phyloP scores from a whole-genome alignment of 2,113 vertebrate genomes.

The Falco punctatus region DNA sequence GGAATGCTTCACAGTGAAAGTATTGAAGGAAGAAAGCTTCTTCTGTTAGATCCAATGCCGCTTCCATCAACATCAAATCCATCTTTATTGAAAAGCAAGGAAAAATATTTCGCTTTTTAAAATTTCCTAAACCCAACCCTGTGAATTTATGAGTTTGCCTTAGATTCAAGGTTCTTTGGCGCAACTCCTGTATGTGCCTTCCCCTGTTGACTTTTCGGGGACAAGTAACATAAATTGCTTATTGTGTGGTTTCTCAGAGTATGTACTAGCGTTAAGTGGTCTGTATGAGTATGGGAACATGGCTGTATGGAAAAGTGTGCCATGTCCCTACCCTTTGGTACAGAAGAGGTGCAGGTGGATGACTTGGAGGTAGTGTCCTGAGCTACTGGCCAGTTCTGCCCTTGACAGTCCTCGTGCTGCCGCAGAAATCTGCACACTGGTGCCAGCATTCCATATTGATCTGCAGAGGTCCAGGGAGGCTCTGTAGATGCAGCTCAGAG shows the following conservation, averaged over 20 bases:
- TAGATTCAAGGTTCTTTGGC: background rate
- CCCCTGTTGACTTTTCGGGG: background rate
- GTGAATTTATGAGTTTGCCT: background rate
- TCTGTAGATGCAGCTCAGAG: background rate
- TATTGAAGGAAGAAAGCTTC: background rate
- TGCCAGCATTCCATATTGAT: background rate
- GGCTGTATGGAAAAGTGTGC: background rate
- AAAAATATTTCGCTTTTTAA: background rate
- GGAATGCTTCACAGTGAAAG: background rate
- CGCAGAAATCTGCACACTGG: background rate
- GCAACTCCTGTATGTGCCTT: background rate
- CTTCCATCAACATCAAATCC: background rate
- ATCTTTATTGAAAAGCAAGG: background rate
- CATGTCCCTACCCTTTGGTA: background rate
- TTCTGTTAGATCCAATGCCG: background rate
- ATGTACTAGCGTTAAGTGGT: accelerated
- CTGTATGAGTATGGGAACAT: background rate
- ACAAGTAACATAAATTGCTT: background rate
- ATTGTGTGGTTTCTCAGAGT: background rate
- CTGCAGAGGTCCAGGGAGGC: background rate
- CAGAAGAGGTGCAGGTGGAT: background rate
- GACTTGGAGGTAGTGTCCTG: background rate
- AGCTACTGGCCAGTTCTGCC: background rate
- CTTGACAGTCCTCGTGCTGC: background rate
- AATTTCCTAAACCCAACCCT: background rate